Evolutionary conservation across 1,140 invertebrate species (phyloP), one percentile per base, ranked within the genome.

Genomic region (Atta texana): DNA sequence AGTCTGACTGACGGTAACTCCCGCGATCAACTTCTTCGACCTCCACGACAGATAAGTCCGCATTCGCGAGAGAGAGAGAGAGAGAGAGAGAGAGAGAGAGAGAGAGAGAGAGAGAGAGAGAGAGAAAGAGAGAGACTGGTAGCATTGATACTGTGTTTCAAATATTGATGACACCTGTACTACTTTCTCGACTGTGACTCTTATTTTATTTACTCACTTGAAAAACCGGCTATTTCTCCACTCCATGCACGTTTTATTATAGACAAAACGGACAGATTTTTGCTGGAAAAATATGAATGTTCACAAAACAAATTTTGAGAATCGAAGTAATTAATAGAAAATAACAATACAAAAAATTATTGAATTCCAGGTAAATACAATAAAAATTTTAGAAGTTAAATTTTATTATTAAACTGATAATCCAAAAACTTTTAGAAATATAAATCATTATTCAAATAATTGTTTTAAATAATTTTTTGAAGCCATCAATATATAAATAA

Each of bases 101-200:
- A 24, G 24, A 24, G 24, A 24, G 24, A 51, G 31, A 16, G 68
- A 49, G 55, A 80, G 53, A n/a, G 14, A 31, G 28, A 28, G 68
- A 75, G 59, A 28, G 68, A 51, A 57, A 81, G 55, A 21, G 5
- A 49, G 28, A 21, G 59, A 69, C 75, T 39, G 71, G 72, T 71
- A 85, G 57, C 82, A 71, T 53, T 68, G 81, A 85, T 76, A 71
- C 82, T 28, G 16, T 24, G 64, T n/a, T 63, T 85, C 59, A 85
- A 85, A 75, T 74, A 76, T 85, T 87, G 85, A 87, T 21, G 71
- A 44, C 53, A 39, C 10, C 71, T 44, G 72, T 49, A 24, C 51
- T 78, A 82, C 51, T 69, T 69, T 69, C 75, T 68, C 21, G 44
- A 66, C 85, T 86, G 53, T 21, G 63, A 81, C 76, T 63, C n/a